Conservation (phyloP, 2,113 vertebrate species). For the Lipotes vexillifer region DNA sequence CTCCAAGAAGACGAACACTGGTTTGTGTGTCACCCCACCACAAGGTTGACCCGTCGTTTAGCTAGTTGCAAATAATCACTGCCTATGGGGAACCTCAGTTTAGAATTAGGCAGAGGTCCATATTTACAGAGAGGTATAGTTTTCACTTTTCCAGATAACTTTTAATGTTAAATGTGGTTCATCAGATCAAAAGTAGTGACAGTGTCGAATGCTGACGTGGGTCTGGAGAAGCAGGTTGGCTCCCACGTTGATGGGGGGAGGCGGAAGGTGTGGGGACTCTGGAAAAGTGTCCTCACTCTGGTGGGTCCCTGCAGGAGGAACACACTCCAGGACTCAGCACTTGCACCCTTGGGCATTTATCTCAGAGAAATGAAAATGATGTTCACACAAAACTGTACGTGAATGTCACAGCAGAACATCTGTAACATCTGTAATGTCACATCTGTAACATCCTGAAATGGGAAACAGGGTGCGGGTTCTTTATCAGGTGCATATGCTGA, state of each 20-base stretch:
- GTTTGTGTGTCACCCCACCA: accelerated
- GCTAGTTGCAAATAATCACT: not conserved
- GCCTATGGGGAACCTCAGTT: not conserved
- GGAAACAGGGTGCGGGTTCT: not conserved
- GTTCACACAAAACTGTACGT: accelerated
- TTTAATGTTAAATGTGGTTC: not conserved
- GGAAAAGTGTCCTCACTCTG: no score
- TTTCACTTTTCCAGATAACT: not conserved
- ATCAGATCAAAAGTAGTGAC: not conserved
- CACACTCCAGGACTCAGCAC: not conserved
- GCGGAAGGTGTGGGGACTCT: not conserved
- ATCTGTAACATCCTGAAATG: accelerated
- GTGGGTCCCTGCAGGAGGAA: not conserved
- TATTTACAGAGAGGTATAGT: not conserved
- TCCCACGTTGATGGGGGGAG: accelerated
- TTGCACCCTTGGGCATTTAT: accelerated
- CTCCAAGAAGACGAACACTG: not conserved
- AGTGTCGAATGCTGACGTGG: accelerated
- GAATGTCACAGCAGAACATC: accelerated
- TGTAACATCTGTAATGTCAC: no score
- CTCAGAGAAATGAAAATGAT: accelerated
- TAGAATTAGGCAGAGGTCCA: not conserved
- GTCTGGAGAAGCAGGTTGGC: not conserved
- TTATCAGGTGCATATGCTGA: accelerated
- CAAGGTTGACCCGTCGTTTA: accelerated